These are phyloP conservation scores for Encarsia formosa DNA, from an alignment of 2,888 invertebrate species.

Conservation along the genomic window DNA sequence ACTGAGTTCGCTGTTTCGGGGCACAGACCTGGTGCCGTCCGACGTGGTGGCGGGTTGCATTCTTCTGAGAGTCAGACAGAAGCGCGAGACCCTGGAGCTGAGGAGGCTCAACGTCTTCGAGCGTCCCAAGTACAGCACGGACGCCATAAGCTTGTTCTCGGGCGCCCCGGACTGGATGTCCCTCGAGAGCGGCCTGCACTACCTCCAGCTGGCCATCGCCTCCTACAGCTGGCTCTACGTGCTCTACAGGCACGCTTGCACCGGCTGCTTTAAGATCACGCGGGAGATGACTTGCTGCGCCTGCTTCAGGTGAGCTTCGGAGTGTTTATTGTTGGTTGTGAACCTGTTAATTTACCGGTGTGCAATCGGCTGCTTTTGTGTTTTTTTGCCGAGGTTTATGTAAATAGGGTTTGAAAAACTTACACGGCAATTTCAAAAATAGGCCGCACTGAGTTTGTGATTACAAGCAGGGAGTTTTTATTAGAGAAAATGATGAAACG, in stretches of 20 bases:
- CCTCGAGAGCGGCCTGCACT: conserved; percentile 70
- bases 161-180: conserved; percentile 77
- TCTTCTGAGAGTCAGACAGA: conserved; percentile 73
- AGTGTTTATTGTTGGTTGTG: no score
- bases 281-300: conserved; percentile 68
- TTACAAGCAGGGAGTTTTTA: no score
- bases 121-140: conserved; percentile 64
- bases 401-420: no score
- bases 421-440: no score
- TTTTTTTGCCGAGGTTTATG: no score
- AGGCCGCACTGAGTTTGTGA: no score
- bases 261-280: conserved; percentile 70
- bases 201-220: conserved; percentile 74
- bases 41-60: conserved; percentile 86
- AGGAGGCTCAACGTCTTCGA: conserved; percentile 62
- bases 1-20: conserved; percentile 74
- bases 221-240: conserved; percentile 88
- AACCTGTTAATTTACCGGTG: no score
- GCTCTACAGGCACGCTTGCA: conserved; percentile 70
- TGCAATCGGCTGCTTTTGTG: no score
- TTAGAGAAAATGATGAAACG: no score
- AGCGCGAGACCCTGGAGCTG: conserved; percentile 69
- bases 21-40: conserved; percentile 81
- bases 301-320: conserved; percentile 68
- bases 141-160: conserved; percentile 58